Evolutionary conservation across 1,140 invertebrate species (phyloP), one percentile per base, ranked within the genome.

Genomic region (Acromyrmex charruanus): DNA sequence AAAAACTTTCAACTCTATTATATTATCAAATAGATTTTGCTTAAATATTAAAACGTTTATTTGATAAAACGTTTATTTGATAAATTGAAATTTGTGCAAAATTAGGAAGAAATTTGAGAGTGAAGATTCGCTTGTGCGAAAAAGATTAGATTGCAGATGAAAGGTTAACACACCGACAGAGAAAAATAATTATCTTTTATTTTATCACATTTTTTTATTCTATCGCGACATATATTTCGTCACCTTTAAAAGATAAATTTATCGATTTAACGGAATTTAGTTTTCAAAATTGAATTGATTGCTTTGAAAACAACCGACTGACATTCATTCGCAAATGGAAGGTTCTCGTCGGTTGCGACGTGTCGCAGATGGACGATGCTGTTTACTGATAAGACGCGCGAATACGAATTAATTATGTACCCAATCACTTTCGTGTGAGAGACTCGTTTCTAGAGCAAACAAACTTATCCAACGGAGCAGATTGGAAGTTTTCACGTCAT

Each of bases 391-490:
- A 12, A 6, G 35, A 39, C 7, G 55, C 5, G 28, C 12, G 25
- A n/a, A 12, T 21, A 10, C 21, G 68, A 75, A 75, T 84, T 84
- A 84, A 84, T 82, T 61, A 49, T 44, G 14, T 28, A n/a, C 31
- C 9, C 68, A 25, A 49, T 84, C 55, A 55, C 25, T 49, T 28
- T 14, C 16, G 51, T 9, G 61, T 12, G 18, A n/a, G 35, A 44
- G 35, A 61, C 39, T 74, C 28, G 21, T 84, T 14, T 51, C 18
- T 25, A 31, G n/a, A 63, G 39, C 58, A 55, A 49, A 75, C 58
- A 61, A 75, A 84, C 58, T 61, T 21, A 35, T 51, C 28, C 44
- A 10, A n/a, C 21, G 55, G 55, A 7, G 21, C 53, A 66, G 53
- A 66, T 31, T 72, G 35, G 25, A 49, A 72, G 68, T 82, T 82